Evolutionary conservation across 2,797 vertebrate species (phyloP).

Genomic region (Chiloscyllium punctatum): DNA sequence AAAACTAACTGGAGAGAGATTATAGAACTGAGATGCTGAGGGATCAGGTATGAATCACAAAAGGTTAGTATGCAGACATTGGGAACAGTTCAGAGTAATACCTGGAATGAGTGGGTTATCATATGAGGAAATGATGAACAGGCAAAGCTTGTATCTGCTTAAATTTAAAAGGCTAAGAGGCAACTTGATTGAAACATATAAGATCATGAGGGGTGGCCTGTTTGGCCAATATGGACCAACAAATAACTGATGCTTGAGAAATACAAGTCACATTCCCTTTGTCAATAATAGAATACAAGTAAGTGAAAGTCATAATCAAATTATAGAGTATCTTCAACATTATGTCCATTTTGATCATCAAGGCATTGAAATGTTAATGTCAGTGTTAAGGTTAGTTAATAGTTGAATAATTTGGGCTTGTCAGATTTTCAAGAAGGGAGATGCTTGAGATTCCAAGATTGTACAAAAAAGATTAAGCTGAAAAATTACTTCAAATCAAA

Average conservation of each 20-base stretch:
- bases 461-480: not conserved
- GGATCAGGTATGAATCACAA: no score
- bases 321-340: not conserved
- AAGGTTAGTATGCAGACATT: no score
- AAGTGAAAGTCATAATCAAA: not conserved
- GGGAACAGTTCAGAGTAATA: no score
- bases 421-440: not conserved
- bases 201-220: no score
- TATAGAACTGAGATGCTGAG: no score
- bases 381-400: not conserved
- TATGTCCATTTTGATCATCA: not conserved
- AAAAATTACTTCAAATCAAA: not conserved
- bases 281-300: not conserved
- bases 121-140: no score
- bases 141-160: no score
- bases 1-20: no score
- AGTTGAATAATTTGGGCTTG: not conserved
- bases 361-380: not conserved
- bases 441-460: not conserved
- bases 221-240: not conserved
- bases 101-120: no score
- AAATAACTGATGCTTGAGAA: not conserved
- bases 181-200: no score
- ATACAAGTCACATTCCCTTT: not conserved
- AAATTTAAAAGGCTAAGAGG: no score